phyloP scores from a whole-genome alignment of 2,888 invertebrate species.

The Gnatocerus cornutus region DNA sequence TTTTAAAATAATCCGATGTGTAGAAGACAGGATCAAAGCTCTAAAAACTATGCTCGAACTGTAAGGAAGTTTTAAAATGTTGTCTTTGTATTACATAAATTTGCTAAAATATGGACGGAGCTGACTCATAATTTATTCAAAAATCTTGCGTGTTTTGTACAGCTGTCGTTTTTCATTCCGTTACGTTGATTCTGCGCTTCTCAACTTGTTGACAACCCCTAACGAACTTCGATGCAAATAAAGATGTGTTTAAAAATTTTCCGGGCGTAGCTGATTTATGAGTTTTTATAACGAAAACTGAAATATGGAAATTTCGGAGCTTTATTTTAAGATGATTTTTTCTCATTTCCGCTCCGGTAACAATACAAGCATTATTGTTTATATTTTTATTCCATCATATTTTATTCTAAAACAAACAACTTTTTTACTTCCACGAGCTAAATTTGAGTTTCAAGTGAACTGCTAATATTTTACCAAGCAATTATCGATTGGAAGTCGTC shows the following conservation, averaged over 20 bases:
- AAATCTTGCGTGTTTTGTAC: constrained; percentile 16
- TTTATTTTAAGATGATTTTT: too few relatives aligned
- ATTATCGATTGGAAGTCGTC: not conserved
- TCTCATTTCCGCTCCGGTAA: too few relatives aligned
- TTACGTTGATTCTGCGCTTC: constrained; percentile 3
- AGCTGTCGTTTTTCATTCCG: constrained; percentile 12
- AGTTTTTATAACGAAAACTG: too few relatives aligned
- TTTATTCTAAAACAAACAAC: too few relatives aligned
- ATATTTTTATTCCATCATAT: too few relatives aligned
- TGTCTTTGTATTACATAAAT: constrained; percentile 1
- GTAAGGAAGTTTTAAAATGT: too few relatives aligned
- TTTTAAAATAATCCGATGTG: constrained; percentile 20
- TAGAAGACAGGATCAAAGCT: too few relatives aligned
- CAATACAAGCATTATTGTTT: too few relatives aligned
- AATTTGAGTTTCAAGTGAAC: constrained; percentile 3
- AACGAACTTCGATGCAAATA: constrained; percentile 25
- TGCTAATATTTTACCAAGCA: constrained; percentile 5
- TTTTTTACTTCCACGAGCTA: too few relatives aligned
- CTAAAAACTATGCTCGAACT: too few relatives aligned
- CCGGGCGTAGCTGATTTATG: too few relatives aligned
- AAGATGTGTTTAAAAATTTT: constrained; percentile 5
- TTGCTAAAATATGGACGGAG: not conserved
- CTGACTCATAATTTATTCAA: constrained; percentile 16
- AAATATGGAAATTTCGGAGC: too few relatives aligned
- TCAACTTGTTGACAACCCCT: constrained; percentile 26